Percentiles rank a stretch among this genome's conserved stretches.
phyloP scores from a whole-genome alignment of 2,797 vertebrate genomes.

The Urocyon cinereoargenteus region DNA sequence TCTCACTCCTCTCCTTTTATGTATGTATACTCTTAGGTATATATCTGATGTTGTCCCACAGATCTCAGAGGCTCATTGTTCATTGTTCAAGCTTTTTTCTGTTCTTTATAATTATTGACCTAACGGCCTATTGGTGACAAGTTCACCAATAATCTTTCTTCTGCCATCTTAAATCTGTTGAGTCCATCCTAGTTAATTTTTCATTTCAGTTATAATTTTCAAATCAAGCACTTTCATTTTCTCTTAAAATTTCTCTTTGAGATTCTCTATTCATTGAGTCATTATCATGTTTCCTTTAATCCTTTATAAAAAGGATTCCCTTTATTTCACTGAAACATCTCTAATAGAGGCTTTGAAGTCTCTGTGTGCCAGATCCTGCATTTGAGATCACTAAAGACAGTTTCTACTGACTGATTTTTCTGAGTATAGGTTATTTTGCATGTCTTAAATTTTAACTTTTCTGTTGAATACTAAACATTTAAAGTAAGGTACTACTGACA shows the following conservation, averaged over 20 bases:
- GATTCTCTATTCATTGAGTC: neutral
- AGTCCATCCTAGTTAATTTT: neutral
- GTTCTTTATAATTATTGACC: neutral
- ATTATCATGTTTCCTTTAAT: neutral
- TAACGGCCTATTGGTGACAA: neutral
- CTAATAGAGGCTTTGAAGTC: neutral
- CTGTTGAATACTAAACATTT: conserved; percentile 20
- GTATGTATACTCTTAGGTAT: neutral
- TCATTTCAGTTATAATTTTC: conserved; percentile 34
- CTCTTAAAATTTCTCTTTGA: neutral
- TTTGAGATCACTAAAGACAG: neutral
- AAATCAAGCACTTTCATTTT: conserved; percentile 12
- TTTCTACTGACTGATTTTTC: neutral
- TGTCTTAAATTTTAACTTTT: neutral
- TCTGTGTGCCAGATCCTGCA: neutral
- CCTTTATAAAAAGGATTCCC: neutral
- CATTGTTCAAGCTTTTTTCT: neutral
- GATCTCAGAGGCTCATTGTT: conserved; percentile 4
- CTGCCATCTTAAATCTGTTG: neutral
- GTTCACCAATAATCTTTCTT: conserved; percentile 15
- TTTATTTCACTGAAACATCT: conserved; percentile 1
- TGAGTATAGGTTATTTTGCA: neutral
- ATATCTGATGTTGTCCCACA: neutral
- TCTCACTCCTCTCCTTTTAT: neutral
- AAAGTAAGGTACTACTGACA: neutral